These are phyloP conservation scores for Xanthorhoe designata DNA, from an alignment of 2,888 invertebrate genomes.

Conservation along the genomic window DNA sequence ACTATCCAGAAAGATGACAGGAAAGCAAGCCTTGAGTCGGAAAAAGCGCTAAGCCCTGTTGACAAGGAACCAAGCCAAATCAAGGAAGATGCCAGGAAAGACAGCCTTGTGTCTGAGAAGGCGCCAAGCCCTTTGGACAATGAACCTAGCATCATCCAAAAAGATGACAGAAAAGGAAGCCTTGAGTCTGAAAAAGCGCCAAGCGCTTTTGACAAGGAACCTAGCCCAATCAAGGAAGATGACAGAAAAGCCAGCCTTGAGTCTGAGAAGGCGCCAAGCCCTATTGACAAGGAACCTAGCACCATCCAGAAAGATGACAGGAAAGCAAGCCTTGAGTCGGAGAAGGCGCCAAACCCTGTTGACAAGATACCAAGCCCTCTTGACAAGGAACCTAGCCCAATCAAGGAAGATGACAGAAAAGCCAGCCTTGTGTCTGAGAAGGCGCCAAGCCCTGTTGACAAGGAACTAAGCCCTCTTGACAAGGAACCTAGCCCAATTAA, in stretches of 20 bases:
- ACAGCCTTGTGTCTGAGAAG: constrained; percentile 16
- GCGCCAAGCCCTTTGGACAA: constrained; percentile 23
- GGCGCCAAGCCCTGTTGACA: constrained; percentile 29
- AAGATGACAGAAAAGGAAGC: constrained; percentile 20
- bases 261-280: constrained; percentile 13
- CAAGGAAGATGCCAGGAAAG: constrained; percentile 7
- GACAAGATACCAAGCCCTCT: constrained; percentile 18
- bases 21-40: neutral
- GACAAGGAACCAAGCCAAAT: constrained; percentile 16
- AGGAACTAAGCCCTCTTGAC: constrained; percentile 23
- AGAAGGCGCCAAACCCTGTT: constrained; percentile 19
- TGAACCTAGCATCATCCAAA: constrained; percentile 22
- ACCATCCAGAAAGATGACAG: constrained; percentile 24
- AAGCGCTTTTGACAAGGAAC: no score
- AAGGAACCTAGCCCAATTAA: constrained; percentile 33
- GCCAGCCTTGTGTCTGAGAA: constrained; percentile 5
- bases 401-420: neutral
- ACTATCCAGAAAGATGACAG: constrained; percentile 8
- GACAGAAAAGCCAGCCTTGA: constrained; percentile 26
- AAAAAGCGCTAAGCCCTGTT: constrained; percentile 9
- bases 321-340: constrained; percentile 11
- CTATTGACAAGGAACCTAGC: constrained; percentile 9
- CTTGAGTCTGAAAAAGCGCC: constrained; percentile 10
- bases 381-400: neutral
- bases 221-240: constrained; percentile 17